phyloP scores from a whole-genome alignment of 2,888 invertebrate genomes.

The Xylota sylvarum region DNA sequence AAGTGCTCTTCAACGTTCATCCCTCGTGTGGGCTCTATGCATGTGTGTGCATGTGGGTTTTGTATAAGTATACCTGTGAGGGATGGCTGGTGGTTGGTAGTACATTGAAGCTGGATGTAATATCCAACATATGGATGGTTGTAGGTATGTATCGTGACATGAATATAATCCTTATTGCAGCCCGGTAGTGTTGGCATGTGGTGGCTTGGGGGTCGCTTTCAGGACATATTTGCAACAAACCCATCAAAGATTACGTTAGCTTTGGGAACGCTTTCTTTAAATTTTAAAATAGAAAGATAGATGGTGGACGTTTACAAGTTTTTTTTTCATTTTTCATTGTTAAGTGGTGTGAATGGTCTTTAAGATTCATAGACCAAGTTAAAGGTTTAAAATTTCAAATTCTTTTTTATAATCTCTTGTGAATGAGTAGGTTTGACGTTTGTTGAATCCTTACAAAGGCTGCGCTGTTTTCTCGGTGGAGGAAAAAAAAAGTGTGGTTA shows the following conservation, averaged over 20 bases:
- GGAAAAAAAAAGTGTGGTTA: not conserved
- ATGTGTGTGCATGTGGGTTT: not conserved
- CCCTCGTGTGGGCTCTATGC: conserved; percentile 22
- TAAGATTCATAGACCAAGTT: conserved; percentile 17
- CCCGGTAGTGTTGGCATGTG: conserved; percentile 1
- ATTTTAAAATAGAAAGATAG: not conserved
- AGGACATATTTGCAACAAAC: conserved; percentile 15
- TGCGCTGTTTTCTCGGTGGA: not conserved
- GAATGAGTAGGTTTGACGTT: conserved; percentile 36
- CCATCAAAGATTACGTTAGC: conserved; percentile 24
- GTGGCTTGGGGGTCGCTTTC: conserved; percentile 13
- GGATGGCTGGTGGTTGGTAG: conserved; percentile 6
- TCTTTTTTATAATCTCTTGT: no score
- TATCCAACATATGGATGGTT: conserved; percentile 7
- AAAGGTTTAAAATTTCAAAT: conserved; percentile 12
- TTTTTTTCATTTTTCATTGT: not conserved
- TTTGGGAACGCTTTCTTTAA: not conserved
- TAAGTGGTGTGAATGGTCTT: not conserved
- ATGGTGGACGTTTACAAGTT: conserved; percentile 1
- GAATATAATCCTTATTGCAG: conserved; percentile 16
- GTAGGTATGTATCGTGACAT: conserved; percentile 1
- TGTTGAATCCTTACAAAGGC: conserved; percentile 21
- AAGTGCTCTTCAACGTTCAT: conserved; percentile 67
- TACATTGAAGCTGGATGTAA: conserved; percentile 15
- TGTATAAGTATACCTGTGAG: conserved; percentile 18